Evolutionary conservation across 2,113 vertebrate species (phyloP), one percentile per base, ranked within the genome.

Genomic region (Chaetorhynchus papuensis): DNA sequence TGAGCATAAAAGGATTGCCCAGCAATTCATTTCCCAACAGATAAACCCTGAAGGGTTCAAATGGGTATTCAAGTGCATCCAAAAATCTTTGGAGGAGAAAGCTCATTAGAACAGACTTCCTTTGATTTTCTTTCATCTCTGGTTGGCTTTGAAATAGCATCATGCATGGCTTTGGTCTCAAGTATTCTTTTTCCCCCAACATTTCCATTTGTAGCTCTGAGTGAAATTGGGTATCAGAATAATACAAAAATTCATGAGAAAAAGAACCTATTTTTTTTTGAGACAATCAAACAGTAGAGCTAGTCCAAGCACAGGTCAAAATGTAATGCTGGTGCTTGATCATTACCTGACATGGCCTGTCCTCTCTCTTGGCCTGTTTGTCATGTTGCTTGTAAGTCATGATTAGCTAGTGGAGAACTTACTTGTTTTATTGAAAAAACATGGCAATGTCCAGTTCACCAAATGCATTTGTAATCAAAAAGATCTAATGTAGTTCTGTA

Each of bases 51-150:
- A 83, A 59, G 33, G 27, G 71, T 85, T 94, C 59, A 94, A 76
- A 63, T 63, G 39, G 72, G 35, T 69, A 88, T 74, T 63, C 54
- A 91, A 85, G 70, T 66, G 35, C 28, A 66, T 93, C 50, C 31
- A 61, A 83, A 89, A 69, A 45, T 41, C 87, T 96, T 85, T 63
- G 59, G 78, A 89, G 74, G 41, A 83, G 47, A 95, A 90, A 80
- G 63, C 63, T 87, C 66, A 61, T 94, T 85, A 90, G 50, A 90
- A 66, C 45, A 80, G 70, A 24, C 59, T 95, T 87, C 9, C 41
- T 91, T 87, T 85, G 74, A 94, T 72, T 26, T 85, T 93, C 86
- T 93, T 71, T 75, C 49, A 83, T 79, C n/a, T 56, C 45, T 85
- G 15, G 6, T 31, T 92, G 83, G 16, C 87, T 93, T 79, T 90